phyloP scores from a whole-genome alignment of 92 coral and sea anemone species.

The Phenganax subtilis region DNA sequence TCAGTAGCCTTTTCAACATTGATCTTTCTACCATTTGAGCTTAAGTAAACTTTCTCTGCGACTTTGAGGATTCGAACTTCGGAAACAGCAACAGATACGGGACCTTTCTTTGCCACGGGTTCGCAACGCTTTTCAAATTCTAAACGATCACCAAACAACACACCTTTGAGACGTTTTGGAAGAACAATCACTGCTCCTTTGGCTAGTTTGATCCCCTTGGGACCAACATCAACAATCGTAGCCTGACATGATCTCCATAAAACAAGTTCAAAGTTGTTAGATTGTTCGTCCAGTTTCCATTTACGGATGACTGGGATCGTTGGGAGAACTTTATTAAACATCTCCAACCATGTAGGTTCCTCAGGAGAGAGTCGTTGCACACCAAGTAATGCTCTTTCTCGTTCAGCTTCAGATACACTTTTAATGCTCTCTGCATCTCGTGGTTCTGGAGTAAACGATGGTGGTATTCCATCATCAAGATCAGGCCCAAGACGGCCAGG shows the following conservation, averaged over 20 bases:
- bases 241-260: slow-evolving; percentile 77
- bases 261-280: slow-evolving; percentile 55
- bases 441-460: slow-evolving; percentile 74
- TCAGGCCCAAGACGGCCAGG: slow-evolving; percentile 61
- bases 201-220: slow-evolving; percentile 83
- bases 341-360: slow-evolving; percentile 65
- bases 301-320: slow-evolving; percentile 71
- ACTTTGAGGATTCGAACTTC: slow-evolving; percentile 53
- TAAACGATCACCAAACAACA: slow-evolving; percentile 34
- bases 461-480: slow-evolving; percentile 67
- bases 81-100: slow-evolving; percentile 64
- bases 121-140: slow-evolving; percentile 69
- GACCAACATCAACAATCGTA: slow-evolving; percentile 67
- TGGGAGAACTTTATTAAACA: slow-evolving; percentile 73
- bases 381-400: slow-evolving; percentile 62
- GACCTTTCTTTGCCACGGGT: slow-evolving; percentile 91
- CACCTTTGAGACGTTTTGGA: slow-evolving; percentile 73
- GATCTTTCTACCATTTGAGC: slow-evolving; percentile 69
- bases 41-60: slow-evolving; percentile 63
- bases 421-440: slow-evolving; percentile 87
- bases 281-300: slow-evolving; percentile 62
- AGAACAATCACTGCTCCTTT: slow-evolving; percentile 77
- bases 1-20: slow-evolving; percentile 77
- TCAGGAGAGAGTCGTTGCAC: slow-evolving; percentile 45
- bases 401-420: slow-evolving; percentile 68